phyloP scores from a whole-genome alignment of 2,113 vertebrate genomes.

The Athene noctua region DNA sequence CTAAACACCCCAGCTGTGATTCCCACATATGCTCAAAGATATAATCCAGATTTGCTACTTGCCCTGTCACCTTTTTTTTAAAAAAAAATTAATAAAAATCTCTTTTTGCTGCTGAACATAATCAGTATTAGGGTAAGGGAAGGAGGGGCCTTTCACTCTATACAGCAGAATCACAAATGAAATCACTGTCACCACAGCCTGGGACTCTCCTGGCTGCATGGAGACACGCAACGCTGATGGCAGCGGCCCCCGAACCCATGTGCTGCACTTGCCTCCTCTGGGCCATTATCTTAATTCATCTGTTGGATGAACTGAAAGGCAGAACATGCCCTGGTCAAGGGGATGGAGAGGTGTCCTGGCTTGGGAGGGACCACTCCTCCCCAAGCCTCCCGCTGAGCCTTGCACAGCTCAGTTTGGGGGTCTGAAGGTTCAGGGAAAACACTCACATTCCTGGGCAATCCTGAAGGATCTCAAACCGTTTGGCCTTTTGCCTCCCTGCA shows the following conservation, averaged over 20 bases:
- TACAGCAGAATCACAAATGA: background rate
- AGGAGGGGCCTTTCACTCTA: background rate
- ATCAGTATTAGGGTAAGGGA: background rate
- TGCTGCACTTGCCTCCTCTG: background rate
- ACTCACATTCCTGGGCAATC: background rate
- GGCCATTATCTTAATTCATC: background rate
- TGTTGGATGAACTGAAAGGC: background rate
- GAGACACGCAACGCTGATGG: background rate
- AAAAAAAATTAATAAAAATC: conserved; percentile 6
- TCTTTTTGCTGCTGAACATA: background rate
- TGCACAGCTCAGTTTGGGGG: background rate
- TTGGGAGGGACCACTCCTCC: background rate
- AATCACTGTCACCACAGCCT: background rate
- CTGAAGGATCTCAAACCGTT: background rate
- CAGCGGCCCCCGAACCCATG: background rate
- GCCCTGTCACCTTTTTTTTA: background rate
- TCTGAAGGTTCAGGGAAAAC: background rate
- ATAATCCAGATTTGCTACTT: conserved; percentile 65
- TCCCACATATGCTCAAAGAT: conserved; percentile 45
- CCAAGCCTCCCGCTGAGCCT: rapidly evolving
- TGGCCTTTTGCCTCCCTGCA: background rate
- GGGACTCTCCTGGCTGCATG: background rate
- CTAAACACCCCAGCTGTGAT: background rate
- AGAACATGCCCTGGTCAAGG: background rate
- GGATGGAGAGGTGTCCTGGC: background rate